phyloP scores from a whole-genome alignment of 1,140 invertebrate species.

The Ostrea edulis region DNA sequence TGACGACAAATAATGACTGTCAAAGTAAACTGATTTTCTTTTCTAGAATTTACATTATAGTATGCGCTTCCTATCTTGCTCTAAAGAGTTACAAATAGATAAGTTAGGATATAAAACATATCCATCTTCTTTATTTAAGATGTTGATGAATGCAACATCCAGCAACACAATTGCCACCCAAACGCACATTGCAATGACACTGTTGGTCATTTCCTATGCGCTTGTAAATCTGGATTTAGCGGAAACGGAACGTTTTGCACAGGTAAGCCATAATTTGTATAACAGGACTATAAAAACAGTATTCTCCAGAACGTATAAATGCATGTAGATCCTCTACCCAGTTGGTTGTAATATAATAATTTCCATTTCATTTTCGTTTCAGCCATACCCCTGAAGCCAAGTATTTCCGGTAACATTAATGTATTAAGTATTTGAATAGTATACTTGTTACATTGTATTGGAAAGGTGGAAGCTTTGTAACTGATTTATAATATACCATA shows the following conservation, averaged over 20 bases:
- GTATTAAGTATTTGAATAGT: neutral
- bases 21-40: slow-evolving; percentile 33
- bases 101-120: neutral
- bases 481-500: neutral
- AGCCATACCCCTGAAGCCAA: neutral
- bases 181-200: slow-evolving; percentile 14
- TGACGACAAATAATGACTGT: neutral
- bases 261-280: neutral
- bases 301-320: neutral
- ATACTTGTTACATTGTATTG: neutral
- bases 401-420: neutral
- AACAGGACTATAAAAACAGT: neutral
- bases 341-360: neutral
- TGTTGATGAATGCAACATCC: neutral
- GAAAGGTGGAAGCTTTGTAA: too few species aligned
- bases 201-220: neutral
- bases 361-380: neutral
- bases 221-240: slow-evolving; percentile 20
- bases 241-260: slow-evolving; percentile 16
- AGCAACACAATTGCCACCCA: neutral
- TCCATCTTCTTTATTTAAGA: neutral
- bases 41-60: neutral
- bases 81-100: neutral
- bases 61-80: neutral
- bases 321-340: neutral